Conservation (phyloP, 2,113 vertebrate genomes). For the Amphilophus citrinellus region DNA sequence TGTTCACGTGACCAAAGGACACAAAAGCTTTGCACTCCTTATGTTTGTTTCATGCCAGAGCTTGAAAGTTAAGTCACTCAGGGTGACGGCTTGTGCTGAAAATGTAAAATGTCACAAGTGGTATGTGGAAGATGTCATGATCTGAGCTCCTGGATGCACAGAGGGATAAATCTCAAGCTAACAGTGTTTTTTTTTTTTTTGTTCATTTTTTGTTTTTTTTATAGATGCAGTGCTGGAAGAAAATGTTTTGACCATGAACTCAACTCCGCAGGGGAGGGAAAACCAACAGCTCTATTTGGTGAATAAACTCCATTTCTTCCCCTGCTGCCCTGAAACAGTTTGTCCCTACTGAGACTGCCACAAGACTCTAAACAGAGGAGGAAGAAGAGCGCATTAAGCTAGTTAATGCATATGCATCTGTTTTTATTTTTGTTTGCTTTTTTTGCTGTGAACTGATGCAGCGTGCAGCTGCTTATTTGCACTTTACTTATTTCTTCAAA, state of each 20-base stretch:
- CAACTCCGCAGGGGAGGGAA: constrained; percentile 26
- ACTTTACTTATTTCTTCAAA: background rate
- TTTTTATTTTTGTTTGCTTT: background rate
- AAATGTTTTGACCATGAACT: constrained; percentile 40
- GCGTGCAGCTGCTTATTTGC: background rate
- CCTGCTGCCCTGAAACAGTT: constrained; percentile 44
- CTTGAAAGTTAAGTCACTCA: background rate
- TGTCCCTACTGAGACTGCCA: constrained; percentile 34
- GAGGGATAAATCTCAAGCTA: constrained; percentile 22
- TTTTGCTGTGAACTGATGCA: background rate
- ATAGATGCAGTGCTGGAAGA: background rate
- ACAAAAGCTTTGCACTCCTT: background rate
- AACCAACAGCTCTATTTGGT: constrained; percentile 54
- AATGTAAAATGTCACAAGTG: constrained; percentile 33
- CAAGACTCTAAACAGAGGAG: background rate
- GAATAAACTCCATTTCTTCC: constrained; percentile 44
- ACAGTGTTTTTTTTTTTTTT: background rate
- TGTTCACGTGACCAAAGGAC: background rate
- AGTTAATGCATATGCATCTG: constrained; percentile 16
- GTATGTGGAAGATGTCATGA: constrained; percentile 19
- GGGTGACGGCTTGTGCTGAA: background rate
- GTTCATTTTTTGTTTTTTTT: background rate
- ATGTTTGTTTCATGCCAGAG: constrained; percentile 8
- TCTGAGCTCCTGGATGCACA: constrained; percentile 18
- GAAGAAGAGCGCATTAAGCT: background rate